Conservation (phyloP, 2,113 vertebrate species). For the Myodes glareolus region DNA sequence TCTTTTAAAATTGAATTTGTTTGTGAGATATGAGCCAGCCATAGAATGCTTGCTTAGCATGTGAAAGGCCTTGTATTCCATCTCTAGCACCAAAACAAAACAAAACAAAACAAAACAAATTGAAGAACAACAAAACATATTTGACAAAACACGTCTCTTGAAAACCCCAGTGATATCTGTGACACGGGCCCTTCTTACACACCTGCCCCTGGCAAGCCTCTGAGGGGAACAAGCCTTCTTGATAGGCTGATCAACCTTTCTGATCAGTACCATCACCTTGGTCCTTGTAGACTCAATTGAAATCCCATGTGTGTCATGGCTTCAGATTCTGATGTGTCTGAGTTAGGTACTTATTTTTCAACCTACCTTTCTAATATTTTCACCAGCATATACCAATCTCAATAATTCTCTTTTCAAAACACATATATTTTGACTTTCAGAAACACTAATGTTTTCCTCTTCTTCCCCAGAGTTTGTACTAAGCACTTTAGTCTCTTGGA, state of each 20-base stretch:
- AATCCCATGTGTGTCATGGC: not conserved
- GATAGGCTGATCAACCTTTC: not conserved
- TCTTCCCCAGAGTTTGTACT: not conserved
- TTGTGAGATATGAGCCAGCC: not conserved
- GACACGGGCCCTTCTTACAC: not conserved
- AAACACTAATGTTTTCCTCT: not conserved
- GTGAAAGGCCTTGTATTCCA: not conserved
- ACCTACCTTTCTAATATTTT: not conserved
- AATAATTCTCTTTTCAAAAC: not conserved
- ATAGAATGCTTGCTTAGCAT: not conserved
- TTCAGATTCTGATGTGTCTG: not conserved
- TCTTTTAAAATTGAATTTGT: not conserved
- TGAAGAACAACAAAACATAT: not conserved
- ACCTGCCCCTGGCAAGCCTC: not conserved
- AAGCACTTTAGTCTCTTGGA: not conserved
- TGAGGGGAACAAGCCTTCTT: not conserved
- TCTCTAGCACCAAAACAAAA: not conserved
- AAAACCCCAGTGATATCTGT: not conserved
- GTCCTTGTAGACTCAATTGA: not conserved
- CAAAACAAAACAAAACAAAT: not conserved
- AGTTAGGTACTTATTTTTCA: not conserved
- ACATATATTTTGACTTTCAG: not conserved
- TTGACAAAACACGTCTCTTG: not conserved
- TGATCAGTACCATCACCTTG: not conserved
- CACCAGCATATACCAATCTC: not conserved